Conservation (phyloP, 2,113 vertebrate genomes). For the Zosterops pallidus region DNA sequence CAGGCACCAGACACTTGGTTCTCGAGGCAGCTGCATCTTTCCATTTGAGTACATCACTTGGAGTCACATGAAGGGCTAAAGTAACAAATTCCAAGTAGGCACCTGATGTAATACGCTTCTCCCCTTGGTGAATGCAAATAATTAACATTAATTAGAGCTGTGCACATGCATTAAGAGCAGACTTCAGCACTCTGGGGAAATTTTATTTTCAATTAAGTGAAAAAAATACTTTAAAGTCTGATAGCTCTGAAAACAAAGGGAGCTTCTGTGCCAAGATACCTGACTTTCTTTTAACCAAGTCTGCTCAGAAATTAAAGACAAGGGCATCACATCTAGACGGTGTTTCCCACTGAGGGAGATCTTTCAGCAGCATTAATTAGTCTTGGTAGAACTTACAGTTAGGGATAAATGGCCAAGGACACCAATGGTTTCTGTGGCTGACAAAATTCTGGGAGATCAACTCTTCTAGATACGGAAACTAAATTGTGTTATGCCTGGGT, state of each 20-base stretch:
- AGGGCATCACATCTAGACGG: background rate
- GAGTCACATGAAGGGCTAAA: background rate
- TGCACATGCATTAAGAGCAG: conserved; percentile 17
- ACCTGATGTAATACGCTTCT: conserved; percentile 15
- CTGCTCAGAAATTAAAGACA: conserved; percentile 25
- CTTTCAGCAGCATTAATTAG: conserved; percentile 20
- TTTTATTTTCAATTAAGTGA: conserved; percentile 63
- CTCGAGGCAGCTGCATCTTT: background rate
- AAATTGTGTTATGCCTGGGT: background rate
- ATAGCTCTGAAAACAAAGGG: conserved; percentile 33
- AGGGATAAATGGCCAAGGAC: background rate
- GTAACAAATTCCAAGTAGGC: background rate
- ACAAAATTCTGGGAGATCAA: background rate
- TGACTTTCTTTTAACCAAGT: conserved; percentile 42
- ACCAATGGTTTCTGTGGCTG: background rate
- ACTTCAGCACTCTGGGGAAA: conserved; percentile 37
- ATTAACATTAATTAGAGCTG: conserved; percentile 62
- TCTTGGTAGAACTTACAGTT: background rate
- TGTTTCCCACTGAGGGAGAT: background rate
- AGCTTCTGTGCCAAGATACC: background rate
- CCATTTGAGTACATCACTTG: background rate
- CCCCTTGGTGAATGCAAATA: conserved; percentile 25
- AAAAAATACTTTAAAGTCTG: conserved; percentile 30
- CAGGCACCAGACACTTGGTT: background rate
- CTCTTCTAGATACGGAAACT: background rate